Evolutionary conservation across 2,888 invertebrate genomes (phyloP).

Genomic region (Drosophila algonquin): DNA sequence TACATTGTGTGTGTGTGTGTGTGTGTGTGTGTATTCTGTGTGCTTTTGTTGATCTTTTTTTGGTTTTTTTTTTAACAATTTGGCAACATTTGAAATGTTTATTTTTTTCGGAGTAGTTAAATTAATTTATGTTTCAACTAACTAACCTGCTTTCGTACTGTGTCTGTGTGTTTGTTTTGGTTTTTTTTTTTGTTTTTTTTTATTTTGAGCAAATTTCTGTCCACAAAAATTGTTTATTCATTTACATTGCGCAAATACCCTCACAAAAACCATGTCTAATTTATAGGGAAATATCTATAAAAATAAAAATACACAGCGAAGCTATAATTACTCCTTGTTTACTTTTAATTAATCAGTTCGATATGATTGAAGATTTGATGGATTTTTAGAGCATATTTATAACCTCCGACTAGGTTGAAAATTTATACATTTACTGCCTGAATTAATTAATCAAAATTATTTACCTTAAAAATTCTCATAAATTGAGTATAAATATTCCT

Average conservation of each 20-base stretch:
- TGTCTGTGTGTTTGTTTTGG: slow-evolving; percentile 6
- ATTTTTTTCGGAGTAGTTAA: slow-evolving; percentile 24
- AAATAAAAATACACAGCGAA: background rate
- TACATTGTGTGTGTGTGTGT: slow-evolving; percentile 23
- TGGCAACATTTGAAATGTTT: slow-evolving; percentile 54
- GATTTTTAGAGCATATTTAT: background rate
- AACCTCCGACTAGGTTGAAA: background rate
- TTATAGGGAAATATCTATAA: background rate
- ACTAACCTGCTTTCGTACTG: slow-evolving; percentile 29
- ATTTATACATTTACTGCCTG: too few species aligned
- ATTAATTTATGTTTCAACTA: slow-evolving; percentile 33
- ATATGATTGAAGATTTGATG: background rate
- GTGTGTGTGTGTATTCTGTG: slow-evolving; percentile 21
- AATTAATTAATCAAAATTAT: too few species aligned
- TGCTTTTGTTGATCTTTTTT: slow-evolving; percentile 16
- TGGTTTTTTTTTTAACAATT: slow-evolving; percentile 39
- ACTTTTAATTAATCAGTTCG: background rate
- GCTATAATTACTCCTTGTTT: too few species aligned
- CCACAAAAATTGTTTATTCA: slow-evolving; percentile 11
- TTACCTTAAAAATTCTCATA: too few species aligned
- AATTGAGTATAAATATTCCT: too few species aligned
- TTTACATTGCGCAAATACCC: slow-evolving; percentile 11
- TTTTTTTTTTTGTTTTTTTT: background rate
- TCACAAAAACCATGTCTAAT: background rate
- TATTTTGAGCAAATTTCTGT: slow-evolving; percentile 8